phyloP scores from a whole-genome alignment of 1,140 invertebrate genomes.

The Drosophila tropicalis region DNA sequence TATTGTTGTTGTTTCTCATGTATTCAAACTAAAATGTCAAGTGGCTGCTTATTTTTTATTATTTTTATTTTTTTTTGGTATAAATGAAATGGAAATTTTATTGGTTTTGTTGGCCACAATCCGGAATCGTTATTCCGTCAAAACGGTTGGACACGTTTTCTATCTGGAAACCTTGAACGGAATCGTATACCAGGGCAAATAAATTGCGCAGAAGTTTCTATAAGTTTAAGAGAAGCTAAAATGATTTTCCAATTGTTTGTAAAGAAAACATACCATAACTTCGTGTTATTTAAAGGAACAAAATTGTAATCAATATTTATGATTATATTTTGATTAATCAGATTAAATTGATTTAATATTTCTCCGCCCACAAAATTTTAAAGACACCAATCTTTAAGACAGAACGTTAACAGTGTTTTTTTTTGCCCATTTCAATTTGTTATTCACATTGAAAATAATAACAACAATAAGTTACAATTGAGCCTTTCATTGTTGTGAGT shows the following conservation, averaged over 20 bases:
- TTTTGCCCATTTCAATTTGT: neutral
- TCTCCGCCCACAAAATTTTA: too few species aligned
- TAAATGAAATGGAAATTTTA: neutral
- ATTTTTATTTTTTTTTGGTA: neutral
- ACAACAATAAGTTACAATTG: conserved; percentile 2
- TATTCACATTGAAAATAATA: conserved; percentile 10
- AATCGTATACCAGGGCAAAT: neutral
- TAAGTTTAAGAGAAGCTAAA: neutral
- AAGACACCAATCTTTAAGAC: neutral
- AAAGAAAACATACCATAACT: too few species aligned
- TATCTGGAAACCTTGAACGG: conserved; percentile 1
- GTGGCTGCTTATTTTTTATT: neutral
- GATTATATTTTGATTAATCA: too few species aligned
- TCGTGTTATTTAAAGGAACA: too few species aligned
- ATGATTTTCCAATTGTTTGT: too few species aligned
- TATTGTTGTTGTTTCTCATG: neutral
- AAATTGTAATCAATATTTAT: too few species aligned
- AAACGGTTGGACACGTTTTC: neutral
- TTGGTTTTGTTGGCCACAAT: neutral
- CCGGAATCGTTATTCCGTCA: neutral
- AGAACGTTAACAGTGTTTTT: neutral
- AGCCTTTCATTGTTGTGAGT: conserved; percentile 35
- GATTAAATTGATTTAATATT: too few species aligned
- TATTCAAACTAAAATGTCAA: neutral
- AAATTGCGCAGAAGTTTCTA: neutral